Percentiles rank a stretch among this genome's conserved stretches.
These are phyloP conservation scores for Chroicocephalus ridibundus DNA, from an alignment of 2,113 vertebrate species.

Conservation along the genomic window DNA sequence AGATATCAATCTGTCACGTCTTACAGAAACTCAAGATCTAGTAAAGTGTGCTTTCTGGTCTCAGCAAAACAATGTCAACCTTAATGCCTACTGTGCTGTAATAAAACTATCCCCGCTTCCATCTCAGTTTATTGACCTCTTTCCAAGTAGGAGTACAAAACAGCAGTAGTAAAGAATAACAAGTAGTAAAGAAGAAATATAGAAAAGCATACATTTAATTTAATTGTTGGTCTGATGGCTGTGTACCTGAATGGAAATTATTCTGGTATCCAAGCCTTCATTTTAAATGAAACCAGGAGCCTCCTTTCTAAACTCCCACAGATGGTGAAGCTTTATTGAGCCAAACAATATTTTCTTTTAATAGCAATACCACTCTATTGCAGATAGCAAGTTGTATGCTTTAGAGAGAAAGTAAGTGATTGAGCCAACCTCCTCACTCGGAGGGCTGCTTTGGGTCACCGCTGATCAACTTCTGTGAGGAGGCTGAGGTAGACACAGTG, in stretches of 20 bases:
- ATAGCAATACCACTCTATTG: neutral
- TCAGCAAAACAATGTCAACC: neutral
- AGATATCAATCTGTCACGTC: neutral
- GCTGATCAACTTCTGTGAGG: neutral
- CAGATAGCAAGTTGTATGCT: neutral
- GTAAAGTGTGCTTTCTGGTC: neutral
- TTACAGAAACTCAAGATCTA: neutral
- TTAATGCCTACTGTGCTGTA: neutral
- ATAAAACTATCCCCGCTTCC: neutral
- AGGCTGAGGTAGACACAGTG: neutral
- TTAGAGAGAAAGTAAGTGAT: neutral
- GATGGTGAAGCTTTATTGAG: neutral
- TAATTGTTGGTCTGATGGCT: neutral
- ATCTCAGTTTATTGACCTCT: neutral
- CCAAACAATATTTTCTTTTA: neutral
- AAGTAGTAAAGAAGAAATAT: neutral
- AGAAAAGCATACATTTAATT: neutral
- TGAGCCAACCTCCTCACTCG: neutral
- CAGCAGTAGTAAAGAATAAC: neutral
- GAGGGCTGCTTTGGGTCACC: neutral
- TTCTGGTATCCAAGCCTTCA: neutral
- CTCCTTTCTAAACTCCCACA: neutral
- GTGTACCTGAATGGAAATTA: neutral
- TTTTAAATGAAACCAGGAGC: neutral
- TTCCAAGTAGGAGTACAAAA: neutral